Conservation (phyloP, 2,888 invertebrate genomes). For the Clusia tigrina region DNA sequence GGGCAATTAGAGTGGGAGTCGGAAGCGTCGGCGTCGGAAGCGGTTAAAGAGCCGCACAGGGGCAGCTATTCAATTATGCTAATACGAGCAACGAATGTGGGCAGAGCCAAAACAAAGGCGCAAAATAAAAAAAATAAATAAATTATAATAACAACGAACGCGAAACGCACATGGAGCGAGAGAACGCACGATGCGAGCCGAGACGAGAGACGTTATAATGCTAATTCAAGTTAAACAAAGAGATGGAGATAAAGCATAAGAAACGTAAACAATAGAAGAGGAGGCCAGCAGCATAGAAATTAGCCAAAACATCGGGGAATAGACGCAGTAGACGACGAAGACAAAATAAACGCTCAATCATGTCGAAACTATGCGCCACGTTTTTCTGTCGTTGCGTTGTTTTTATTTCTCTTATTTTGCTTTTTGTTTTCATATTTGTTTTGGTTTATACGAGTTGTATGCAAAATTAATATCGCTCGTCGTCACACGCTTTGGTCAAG, state of each 20-base stretch:
- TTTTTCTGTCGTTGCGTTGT: not conserved
- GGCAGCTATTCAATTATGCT: not conserved
- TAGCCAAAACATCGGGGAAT: not conserved
- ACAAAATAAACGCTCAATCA: not conserved
- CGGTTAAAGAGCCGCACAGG: too few relatives aligned
- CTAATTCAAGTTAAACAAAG: not conserved
- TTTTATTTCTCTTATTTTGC: too few relatives aligned
- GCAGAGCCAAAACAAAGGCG: not conserved
- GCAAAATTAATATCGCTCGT: too few relatives aligned
- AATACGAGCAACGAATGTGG: not conserved
- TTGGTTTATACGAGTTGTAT: too few relatives aligned
- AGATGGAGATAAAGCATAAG: not conserved
- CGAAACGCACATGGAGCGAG: too few relatives aligned
- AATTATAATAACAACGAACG: too few relatives aligned
- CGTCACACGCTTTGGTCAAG: too few relatives aligned
- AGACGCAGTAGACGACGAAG: not conserved
- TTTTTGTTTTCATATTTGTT: too few relatives aligned
- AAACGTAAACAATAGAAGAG: not conserved
- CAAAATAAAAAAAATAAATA: too few relatives aligned
- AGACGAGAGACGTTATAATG: not conserved
- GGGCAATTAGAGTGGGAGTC: not conserved
- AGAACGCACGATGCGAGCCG: too few relatives aligned
- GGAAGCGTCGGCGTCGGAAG: not conserved
- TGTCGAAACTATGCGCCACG: not conserved
- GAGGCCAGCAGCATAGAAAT: not conserved